phyloP scores from a whole-genome alignment of 2,113 vertebrate species.

The Xenopus tropicalis region UCB_Xtro_10.0 CM004449.2:80078501-80079000 shows the following conservation, averaged over 20 bases:
- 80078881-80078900: no score
- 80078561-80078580: constrained; percentile 33
- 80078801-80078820: no score
- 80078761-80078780: no score
- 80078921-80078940: no score
- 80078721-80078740: background rate
- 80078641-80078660: constrained; percentile 44
- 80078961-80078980: no score
- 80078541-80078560: constrained; percentile 34
- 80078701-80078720: constrained; percentile 32
- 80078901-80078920: no score
- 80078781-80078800: no score
- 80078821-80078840: no score
- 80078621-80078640: constrained; percentile 43
- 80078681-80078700: constrained; percentile 40
- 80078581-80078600: constrained; percentile 25
- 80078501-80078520: background rate
- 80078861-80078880: no score
- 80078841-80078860: no score
- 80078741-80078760: background rate
- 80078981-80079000: no score
- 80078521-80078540: background rate
- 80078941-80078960: no score
- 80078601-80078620: constrained; percentile 29
- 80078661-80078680: constrained; percentile 40